Base-by-base conservation (phyloP, 2,113 vertebrate genomes). In the Progne subis region DNA sequence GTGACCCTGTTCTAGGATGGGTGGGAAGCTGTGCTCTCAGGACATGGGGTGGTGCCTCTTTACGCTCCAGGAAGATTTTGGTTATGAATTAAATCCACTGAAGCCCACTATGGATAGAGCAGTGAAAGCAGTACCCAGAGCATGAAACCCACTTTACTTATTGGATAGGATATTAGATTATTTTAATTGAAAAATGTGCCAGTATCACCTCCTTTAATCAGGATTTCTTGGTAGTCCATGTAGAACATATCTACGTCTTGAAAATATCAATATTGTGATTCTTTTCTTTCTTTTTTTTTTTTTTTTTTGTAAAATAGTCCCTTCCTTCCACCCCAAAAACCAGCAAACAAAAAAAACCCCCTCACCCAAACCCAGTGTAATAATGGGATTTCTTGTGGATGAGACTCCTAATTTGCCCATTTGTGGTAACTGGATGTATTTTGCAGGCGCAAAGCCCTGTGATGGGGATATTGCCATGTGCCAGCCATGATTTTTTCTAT, bases 331-430 rank as follows among this genome's bases (percentile, higher is more conserved):
- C 9, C 1, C 2, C 3, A 4, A 29, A 82, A 41, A 5, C 1
- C 9, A 21, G 9, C 31, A 67, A 39, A 34, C 14, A 13, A 37
- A 13, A 37, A 56, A 16, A 17, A 0, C 0, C 6, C 12, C 6
- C 37, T 37, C 17, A 31, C n/a, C 49, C 6, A 49, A 78, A 64
- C 49, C 41, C 56, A 20, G 17, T 21, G 60, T 10, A 9, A 5
- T 8, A 7, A 15, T 75, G 39, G 25, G 2, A 2, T 77, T 86
- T 91, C n/a, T 41, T 37, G 14, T 32, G 25, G 63, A 21, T 25
- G 29, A 37, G 8, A 20, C 53, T 34, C 12, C 3, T 9, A 6
- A 20, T 79, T 79, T 23, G 39, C 9, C 17, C 18, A 4, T 4
- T 14, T 43, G 4, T 14, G 14, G 15, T 41, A 17, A 32, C 8